A percentile compares a stretch with the other conserved stretches of the same genome.
Evolutionary conservation across 2,113 vertebrate species (phyloP).

Genomic region (Solenodon paradoxus): DNA sequence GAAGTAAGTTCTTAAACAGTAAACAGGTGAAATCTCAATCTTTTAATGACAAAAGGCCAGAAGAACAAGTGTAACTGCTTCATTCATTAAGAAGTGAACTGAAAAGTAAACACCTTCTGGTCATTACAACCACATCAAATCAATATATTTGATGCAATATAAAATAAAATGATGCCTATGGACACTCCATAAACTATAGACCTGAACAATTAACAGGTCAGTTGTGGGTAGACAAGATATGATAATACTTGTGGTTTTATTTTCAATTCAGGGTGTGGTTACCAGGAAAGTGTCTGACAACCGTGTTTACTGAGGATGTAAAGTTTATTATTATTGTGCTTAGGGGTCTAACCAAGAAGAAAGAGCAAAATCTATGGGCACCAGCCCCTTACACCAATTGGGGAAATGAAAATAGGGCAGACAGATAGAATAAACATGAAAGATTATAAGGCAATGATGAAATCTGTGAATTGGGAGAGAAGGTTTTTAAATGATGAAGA

Average conservation of each 20-base stretch:
- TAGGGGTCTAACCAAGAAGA: background rate
- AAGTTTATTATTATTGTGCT: background rate
- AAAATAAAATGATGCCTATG: background rate
- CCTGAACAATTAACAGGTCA: background rate
- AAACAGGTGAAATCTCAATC: slow-evolving; percentile 54
- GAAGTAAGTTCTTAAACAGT: slow-evolving; percentile 69
- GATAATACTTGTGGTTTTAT: background rate
- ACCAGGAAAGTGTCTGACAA: background rate
- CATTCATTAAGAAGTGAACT: slow-evolving; percentile 17
- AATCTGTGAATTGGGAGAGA: background rate
- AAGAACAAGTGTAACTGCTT: slow-evolving; percentile 62
- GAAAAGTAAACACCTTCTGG: background rate
- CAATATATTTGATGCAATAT: background rate
- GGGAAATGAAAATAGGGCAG: background rate
- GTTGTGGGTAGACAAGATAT: background rate
- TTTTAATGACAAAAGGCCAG: slow-evolving; percentile 65
- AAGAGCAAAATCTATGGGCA: background rate
- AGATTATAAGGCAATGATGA: background rate
- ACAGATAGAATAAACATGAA: background rate
- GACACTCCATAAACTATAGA: background rate
- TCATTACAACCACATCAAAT: background rate
- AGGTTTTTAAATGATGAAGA: background rate
- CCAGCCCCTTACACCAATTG: background rate
- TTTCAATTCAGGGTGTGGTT: background rate
- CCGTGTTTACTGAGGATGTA: background rate